Base-by-base conservation (phyloP, 2,113 vertebrate species). In the Nothocercus julius region DNA sequence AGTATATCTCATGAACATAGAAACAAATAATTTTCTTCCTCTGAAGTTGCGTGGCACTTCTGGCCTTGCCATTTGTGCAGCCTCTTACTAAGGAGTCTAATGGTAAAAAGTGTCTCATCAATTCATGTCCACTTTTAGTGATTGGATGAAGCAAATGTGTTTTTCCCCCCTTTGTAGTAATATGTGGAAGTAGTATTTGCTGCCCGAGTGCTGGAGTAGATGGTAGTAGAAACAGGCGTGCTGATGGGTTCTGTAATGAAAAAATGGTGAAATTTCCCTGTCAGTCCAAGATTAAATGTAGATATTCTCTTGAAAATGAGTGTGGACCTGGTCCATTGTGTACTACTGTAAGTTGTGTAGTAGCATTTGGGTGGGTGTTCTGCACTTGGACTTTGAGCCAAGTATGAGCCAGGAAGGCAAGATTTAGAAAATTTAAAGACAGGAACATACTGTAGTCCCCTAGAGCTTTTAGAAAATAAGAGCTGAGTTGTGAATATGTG, bases 401-500 rank as follows among this genome's bases (percentile, higher is more conserved):
- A 95, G 53, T 22, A 16, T 61, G 83, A 93, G 24, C 58, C 58
- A 32, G 54, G 34, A 75, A 78, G 49, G 61, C 82, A 88, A 96
- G 96, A 83, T 9, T 67, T 24, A 47, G 82, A 92, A 82, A 94
- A 66, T 38, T 63, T 75, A 61, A 96, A 95, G 59, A 38, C 63
- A 93, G 72, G 54, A 85, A 17, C 40, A 75, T 92, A 92, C 85
- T 34, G 7, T 44, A 53, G 3, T 76, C 82, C 95, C 27, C 56
- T 85, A 28, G 38, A 94, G 59, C 51, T 76, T 20, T 91, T 77
- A 92, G 64, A 87, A 97, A 88, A 42, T 79, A 92, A 91, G 74
- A 89, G 86, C 16, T 30, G 54, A 49, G 28, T 13, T 32, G 49
- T 89, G 63, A 85, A 75, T 96, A 73, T 66, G 34, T 88, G 82